Conservation (phyloP, 1,140 invertebrate genomes). For the Periplaneta americana region DNA sequence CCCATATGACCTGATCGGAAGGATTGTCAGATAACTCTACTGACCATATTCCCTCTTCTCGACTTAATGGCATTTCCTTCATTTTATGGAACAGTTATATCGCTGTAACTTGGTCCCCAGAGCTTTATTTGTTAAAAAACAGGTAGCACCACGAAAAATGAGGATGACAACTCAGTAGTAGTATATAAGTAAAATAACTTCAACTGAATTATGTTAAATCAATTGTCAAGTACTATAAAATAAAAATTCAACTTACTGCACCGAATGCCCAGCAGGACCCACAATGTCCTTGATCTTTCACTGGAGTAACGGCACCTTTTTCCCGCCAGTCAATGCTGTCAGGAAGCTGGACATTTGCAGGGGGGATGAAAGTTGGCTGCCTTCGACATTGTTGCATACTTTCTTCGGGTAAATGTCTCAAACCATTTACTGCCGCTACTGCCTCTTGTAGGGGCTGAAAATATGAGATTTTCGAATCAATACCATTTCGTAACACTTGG, state of each 20-base stretch:
- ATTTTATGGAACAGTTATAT: too few species aligned
- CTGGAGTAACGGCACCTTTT: conserved; percentile 79
- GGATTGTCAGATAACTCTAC: too few species aligned
- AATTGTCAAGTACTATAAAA: background rate
- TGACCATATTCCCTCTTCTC: too few species aligned
- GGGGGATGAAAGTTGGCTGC: conserved; percentile 52
- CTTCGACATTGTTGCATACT: conserved; percentile 2
- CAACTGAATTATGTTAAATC: too few species aligned
- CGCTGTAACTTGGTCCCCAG: too few species aligned
- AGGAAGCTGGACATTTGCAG: conserved; percentile 67
- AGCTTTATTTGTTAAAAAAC: too few species aligned
- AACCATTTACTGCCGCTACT: conserved; percentile 81
- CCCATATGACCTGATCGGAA: too few species aligned
- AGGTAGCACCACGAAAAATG: too few species aligned
- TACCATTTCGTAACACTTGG: background rate
- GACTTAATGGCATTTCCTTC: too few species aligned
- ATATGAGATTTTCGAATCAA: background rate
- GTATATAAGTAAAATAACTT: too few species aligned
- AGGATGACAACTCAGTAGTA: too few species aligned
- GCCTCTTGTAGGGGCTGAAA: conserved; percentile 74
- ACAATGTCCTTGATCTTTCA: conserved; percentile 89
- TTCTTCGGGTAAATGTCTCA: conserved; percentile 49
- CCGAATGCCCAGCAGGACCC: conserved; percentile 66
- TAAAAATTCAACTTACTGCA: conserved; percentile 22
- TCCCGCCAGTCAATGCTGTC: conserved; percentile 79